Percentiles rank a stretch among this genome's conserved stretches.
Conservation (phyloP, 2,113 vertebrate genomes). For the Apistogramma diplotaenia region DNA sequence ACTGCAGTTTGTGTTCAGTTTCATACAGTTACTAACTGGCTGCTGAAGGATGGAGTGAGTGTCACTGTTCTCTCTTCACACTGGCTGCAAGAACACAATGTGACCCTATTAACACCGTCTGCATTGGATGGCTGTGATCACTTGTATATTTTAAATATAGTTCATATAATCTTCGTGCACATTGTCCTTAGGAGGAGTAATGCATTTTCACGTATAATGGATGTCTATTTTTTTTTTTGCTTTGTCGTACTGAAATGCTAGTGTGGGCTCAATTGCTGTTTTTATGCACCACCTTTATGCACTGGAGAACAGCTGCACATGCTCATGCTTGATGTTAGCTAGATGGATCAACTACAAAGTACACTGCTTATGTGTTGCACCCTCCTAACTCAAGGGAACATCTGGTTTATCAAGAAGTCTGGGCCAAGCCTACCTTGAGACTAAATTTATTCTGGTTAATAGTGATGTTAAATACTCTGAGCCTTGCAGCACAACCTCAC, state of each 20-base stretch:
- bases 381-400: background rate
- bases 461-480: background rate
- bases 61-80: slow-evolving; percentile 8
- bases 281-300: background rate
- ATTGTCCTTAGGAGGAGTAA: background rate
- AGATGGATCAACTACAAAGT: background rate
- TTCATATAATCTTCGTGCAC: background rate
- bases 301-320: background rate
- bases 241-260: background rate
- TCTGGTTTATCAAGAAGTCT: background rate
- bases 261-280: background rate
- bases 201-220: background rate
- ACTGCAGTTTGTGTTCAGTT: background rate
- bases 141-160: background rate
- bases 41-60: background rate
- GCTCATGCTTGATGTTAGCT: too few relatives aligned
- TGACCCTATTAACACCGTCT: slow-evolving; percentile 23
- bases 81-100: slow-evolving; percentile 15
- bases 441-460: background rate
- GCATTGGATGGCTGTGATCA: slow-evolving; percentile 3
- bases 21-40: slow-evolving; percentile 40
- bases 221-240: background rate
- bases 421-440: background rate
- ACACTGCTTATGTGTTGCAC: background rate
- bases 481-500: background rate